A percentile compares a stretch with the other conserved stretches of the same genome.
These are phyloP conservation scores for Centruroides sculpturatus DNA, from an alignment of 1,140 invertebrate species.

Conservation along the genomic window DNA sequence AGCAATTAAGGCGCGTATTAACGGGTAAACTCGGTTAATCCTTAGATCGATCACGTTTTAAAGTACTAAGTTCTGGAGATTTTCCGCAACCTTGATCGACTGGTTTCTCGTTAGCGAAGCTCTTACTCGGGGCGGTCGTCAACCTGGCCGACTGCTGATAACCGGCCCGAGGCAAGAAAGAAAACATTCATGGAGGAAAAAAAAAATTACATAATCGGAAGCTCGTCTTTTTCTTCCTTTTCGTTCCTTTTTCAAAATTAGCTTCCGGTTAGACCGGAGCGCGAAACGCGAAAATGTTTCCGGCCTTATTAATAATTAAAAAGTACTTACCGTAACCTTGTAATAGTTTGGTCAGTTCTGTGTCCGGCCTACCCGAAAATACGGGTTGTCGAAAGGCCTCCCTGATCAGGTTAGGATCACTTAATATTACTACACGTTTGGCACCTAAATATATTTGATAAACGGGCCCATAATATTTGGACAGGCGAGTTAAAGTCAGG, in stretches of 20 bases:
- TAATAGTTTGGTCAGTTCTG: conserved; percentile 66
- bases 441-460: conserved; percentile 66
- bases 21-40: background rate
- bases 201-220: background rate
- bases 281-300: too few relatives aligned
- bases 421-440: conserved; percentile 65
- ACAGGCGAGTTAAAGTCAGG: conserved; percentile 55
- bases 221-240: too few relatives aligned
- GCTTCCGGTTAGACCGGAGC: too few relatives aligned
- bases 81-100: too few relatives aligned
- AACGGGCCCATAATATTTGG: conserved; percentile 57
- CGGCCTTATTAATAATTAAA: background rate
- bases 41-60: too few relatives aligned
- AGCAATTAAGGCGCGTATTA: too few relatives aligned
- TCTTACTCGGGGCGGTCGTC: too few relatives aligned
- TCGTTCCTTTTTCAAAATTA: too few relatives aligned
- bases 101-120: too few relatives aligned
- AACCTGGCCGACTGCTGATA: too few relatives aligned
- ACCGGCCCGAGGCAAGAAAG: background rate
- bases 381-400: conserved; percentile 69
- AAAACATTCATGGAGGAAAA: background rate
- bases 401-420: conserved; percentile 64
- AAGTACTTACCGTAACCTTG: conserved; percentile 69
- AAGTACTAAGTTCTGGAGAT: too few relatives aligned
- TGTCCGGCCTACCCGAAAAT: conserved; percentile 69